These are phyloP conservation scores for Champsocephalus esox DNA, from an alignment of 2,797 vertebrate genomes.

Conservation along the genomic window DNA sequence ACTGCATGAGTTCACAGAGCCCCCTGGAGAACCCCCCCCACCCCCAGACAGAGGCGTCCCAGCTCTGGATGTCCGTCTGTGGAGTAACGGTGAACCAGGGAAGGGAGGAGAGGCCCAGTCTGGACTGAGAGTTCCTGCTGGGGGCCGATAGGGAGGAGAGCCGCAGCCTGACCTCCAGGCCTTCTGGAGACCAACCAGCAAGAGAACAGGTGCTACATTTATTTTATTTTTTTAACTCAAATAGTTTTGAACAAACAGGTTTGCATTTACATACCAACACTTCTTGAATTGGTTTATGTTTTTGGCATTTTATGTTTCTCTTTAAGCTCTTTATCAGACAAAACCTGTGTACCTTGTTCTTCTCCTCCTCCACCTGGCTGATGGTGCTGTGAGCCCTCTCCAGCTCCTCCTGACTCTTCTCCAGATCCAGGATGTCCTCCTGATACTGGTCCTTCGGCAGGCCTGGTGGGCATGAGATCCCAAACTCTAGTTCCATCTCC, in stretches of 20 bases:
- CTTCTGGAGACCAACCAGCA: slow-evolving; percentile 82
- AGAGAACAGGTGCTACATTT: not conserved
- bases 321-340: not conserved
- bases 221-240: not conserved
- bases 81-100: slow-evolving; percentile 81
- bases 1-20: slow-evolving; percentile 54
- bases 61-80: slow-evolving; percentile 69
- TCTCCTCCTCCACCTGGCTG: slow-evolving; percentile 80
- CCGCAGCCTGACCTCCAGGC: slow-evolving; percentile 73
- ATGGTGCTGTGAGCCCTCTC: slow-evolving; percentile 63
- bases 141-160: slow-evolving; percentile 67
- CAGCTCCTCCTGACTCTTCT: slow-evolving; percentile 82
- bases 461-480: slow-evolving; percentile 71
- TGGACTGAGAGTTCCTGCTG: slow-evolving; percentile 66
- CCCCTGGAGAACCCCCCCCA: slow-evolving; percentile 64
- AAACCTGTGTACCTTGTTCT: slow-evolving; percentile 81
- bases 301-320: not conserved
- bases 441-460: slow-evolving; percentile 60
- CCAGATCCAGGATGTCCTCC: slow-evolving; percentile 62
- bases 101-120: slow-evolving; percentile 77
- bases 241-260: not conserved
- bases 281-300: not conserved
- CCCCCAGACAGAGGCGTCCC: slow-evolving; percentile 63
- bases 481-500: slow-evolving; percentile 78
- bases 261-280: not conserved